Evolutionary conservation across 2,113 vertebrate genomes (phyloP), one percentile per base, ranked within the genome.

Genomic region (Hiodon tergisus): DNA sequence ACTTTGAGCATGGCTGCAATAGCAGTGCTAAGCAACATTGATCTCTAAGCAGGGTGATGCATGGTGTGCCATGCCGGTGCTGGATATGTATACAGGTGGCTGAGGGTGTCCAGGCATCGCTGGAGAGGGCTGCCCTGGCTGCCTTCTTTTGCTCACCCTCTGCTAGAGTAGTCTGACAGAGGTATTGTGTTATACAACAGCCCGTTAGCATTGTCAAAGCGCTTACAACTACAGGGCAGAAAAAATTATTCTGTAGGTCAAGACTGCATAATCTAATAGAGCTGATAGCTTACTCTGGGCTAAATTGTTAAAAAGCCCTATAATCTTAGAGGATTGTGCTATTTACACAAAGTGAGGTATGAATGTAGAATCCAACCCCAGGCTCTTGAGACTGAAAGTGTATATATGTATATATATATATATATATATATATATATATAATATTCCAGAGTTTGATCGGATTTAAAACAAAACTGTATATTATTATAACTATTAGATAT

Each of bases 61-160:
- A 57, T 57, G 54, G 54, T 7, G 2, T 57, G 10, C 5, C 5
- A 57, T 57, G 54, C 5, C 5, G 31, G 54, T 5, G 54, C 5
- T 5, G 54, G 54, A 1, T 57, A 57, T 10, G 5, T 7, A 57
- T 57, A 10, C 54, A 57, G 48, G 16, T 58, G 47, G 31, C 31
- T 31, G 31, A 31, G 31, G 31, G 31, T 31, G 31, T 31, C 31
- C 31, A 31, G 31, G 31, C 31, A 31, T 2, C 31, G 31, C 31
- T 31, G 31, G 31, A 31, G 31, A 31, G 31, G 31, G 31, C 31
- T 31, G 31, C 31, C 31, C 31, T 31, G 88, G 88, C 89, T 91
- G 87, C 91, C 89, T 85, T 51, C 88, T 89, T 91, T 92, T 91
- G 90, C 92, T 92, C 87, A 82, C 91, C 92, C 91, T 93, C 92